Evolutionary conservation across 92 coral and sea anemone genomes (phyloP), one percentile per base, ranked within the genome.

Genomic region (Desmophyllum pertusum): DNA sequence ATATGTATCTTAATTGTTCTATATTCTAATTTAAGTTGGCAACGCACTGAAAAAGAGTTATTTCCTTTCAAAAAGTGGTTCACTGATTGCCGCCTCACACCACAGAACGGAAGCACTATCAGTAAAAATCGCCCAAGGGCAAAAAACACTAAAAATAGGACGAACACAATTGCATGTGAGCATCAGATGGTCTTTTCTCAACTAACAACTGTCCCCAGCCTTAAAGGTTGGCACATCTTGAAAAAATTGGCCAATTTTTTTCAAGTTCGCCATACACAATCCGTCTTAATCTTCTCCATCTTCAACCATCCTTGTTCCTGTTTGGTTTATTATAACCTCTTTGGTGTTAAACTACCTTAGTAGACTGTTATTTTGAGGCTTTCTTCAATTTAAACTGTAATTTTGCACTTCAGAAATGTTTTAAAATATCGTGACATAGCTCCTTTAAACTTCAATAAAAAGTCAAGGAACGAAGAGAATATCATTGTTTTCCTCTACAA

Each of bases 101-200:
- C 33, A 61, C 42, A 61, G 36, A 39, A 77, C 43, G 48, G 35
- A 61, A 39, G 68, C 39, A 76, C 0, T 41, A 46, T 59, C n/a
- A n/a, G n/a, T 25, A 8, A 35, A 59, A 39, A 39, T 21, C 70
- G 71, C 81, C 70, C 17, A 61, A 57, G 66, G 71, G 52, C n/a
- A 61, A 38, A 40, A n/a, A 35, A 3, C 31, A 42, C 36, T 59
- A 8, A 59, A 59, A 59, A 8, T 15, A 59, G 30, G n/a, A 17
- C 13, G 65, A 59, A 15, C 29, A 59, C 3, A 5, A 59, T 8
- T 25, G 35, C 65, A 25, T 25, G 64, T 33, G 25, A 59, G 10
- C 65, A 10, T 27, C 9, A 25, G 33, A 11, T 27, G 53, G 53
- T 13, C 53, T 48, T 48, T 1, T 48, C 18, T 48, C 53, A 14